These are phyloP conservation scores for Sarcophaga carnaria DNA, from an alignment of 2,888 invertebrate species.

Conservation along the genomic window DNA sequence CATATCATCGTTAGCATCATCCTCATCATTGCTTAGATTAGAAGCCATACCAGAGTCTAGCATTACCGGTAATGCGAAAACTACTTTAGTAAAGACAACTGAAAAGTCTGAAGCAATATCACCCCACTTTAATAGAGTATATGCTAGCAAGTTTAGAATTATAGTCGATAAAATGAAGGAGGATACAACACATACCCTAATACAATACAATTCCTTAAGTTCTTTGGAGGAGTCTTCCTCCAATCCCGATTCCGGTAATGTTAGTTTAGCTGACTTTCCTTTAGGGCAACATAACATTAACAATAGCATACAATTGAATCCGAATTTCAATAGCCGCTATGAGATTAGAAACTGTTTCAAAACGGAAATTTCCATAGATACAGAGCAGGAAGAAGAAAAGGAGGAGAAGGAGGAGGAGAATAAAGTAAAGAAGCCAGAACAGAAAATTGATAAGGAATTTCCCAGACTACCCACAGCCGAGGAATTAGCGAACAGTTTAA, in stretches of 20 bases:
- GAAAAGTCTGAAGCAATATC: conserved; percentile 68
- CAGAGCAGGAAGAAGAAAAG: conserved; percentile 42
- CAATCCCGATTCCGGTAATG: conserved; percentile 81
- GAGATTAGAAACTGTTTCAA: conserved; percentile 77
- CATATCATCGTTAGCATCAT: conserved; percentile 48
- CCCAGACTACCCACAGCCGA: conserved; percentile 76
- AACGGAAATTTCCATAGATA: conserved; percentile 75
- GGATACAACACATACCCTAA: conserved; percentile 49
- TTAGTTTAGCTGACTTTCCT: conserved; percentile 79
- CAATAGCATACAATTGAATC: conserved; percentile 77
- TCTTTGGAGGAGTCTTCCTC: conserved; percentile 78
- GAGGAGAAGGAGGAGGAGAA: conserved; percentile 59
- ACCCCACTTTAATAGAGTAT: conserved; percentile 77
- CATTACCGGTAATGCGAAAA: conserved; percentile 36
- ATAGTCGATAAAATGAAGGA: conserved; percentile 72
- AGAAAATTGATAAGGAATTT: conserved; percentile 69
- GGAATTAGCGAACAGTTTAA: conserved; percentile 75
- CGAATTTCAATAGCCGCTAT: conserved; percentile 77
- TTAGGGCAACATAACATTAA: conserved; percentile 72
- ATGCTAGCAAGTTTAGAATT: conserved; percentile 78
- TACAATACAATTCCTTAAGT: conserved; percentile 77
- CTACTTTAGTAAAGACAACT: conserved; percentile 50
- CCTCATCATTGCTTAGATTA: conserved; percentile 74
- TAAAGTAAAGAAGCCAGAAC: neutral
- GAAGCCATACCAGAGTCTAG: conserved; percentile 75